Evolutionary conservation across 2,113 vertebrate species (phyloP).

Genomic region (Platysternon megacephalum): DNA sequence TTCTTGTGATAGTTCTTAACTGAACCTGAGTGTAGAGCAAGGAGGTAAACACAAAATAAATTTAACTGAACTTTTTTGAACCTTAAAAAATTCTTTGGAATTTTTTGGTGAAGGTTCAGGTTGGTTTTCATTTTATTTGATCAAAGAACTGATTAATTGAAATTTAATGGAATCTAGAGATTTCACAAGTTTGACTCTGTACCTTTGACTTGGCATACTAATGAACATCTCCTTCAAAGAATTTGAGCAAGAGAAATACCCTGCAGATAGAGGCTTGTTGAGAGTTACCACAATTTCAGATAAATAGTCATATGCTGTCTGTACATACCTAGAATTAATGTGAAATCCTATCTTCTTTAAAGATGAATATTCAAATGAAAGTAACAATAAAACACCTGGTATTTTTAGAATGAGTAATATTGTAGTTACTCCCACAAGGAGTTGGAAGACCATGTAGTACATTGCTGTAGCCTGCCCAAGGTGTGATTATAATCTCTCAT

Average conservation of each 20-base stretch:
- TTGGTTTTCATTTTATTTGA: slow-evolving; percentile 40
- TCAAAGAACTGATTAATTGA: slow-evolving; percentile 42
- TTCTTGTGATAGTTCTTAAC: slow-evolving; percentile 11
- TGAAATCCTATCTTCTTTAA: slow-evolving; percentile 39
- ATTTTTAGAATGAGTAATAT: background rate
- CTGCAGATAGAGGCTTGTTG: slow-evolving; percentile 13
- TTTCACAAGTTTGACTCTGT: background rate
- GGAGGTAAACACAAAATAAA: background rate
- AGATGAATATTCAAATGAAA: background rate
- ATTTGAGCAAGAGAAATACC: background rate
- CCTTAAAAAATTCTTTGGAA: slow-evolving; percentile 28
- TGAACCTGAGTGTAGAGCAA: slow-evolving; percentile 7
- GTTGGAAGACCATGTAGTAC: background rate
- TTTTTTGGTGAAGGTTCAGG: slow-evolving; percentile 32
- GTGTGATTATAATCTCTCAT: background rate
- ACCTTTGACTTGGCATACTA: background rate
- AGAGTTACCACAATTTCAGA: slow-evolving; percentile 35
- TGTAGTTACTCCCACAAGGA: background rate
- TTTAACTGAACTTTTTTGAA: slow-evolving; percentile 24
- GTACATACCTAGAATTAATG: slow-evolving; percentile 19
- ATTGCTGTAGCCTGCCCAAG: background rate
- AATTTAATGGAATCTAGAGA: background rate
- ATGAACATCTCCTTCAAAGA: background rate
- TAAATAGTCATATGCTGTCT: slow-evolving; percentile 32
- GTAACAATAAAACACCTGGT: slow-evolving; percentile 1